Conservation (phyloP, 35 echinoderm and acorn worm species). For the Heliocidaris tuberculata region DNA sequence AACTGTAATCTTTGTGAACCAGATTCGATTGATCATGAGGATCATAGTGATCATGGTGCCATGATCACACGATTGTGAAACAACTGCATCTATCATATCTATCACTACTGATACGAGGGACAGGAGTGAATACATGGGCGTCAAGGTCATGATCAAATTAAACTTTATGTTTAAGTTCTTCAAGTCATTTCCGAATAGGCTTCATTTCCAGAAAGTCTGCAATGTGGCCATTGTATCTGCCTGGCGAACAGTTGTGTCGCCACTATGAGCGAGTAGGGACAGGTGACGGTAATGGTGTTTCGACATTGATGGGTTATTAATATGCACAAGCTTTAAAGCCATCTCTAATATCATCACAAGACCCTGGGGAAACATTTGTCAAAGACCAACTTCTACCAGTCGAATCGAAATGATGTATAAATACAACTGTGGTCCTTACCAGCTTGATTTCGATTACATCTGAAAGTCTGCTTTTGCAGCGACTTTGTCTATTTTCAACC, state of each 20-base stretch:
- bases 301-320: constrained; percentile 22
- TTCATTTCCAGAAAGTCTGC: neutral
- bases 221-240: neutral
- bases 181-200: neutral
- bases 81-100: neutral
- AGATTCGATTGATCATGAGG: too few relatives aligned
- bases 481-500: neutral
- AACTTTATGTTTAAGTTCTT: neutral
- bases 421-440: neutral
- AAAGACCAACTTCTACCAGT: neutral
- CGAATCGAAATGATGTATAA: neutral
- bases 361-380: constrained; percentile 9
- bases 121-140: neutral
- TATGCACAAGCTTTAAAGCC: neutral
- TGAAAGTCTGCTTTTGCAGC: neutral
- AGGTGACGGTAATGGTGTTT: neutral
- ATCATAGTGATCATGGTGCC: neutral
- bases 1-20: too few relatives aligned
- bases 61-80: neutral
- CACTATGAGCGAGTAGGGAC: neutral
- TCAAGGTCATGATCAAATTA: neutral
- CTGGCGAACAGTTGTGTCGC: neutral
- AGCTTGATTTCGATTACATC: neutral
- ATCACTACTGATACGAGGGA: neutral
- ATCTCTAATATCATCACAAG: neutral